Evolutionary conservation across 2,888 invertebrate species (phyloP).

Genomic region (Poecilus cupreus): DNA sequence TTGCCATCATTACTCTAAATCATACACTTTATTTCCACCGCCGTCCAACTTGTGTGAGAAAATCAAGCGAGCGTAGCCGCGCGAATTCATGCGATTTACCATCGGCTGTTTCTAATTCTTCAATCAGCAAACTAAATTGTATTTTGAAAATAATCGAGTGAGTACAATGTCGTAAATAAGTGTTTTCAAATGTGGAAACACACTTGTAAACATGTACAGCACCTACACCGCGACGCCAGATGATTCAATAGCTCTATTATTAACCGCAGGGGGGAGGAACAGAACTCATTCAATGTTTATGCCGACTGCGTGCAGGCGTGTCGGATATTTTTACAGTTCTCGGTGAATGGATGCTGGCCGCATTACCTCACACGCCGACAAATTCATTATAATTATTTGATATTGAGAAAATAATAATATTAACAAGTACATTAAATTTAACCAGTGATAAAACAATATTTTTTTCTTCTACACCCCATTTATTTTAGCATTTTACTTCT

Average conservation of each 20-base stretch:
- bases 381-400: too few species aligned
- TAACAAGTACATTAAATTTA: too few species aligned
- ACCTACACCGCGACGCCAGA: neutral
- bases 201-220: neutral
- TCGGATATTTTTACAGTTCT: slow-evolving; percentile 21
- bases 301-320: neutral
- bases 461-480: too few species aligned
- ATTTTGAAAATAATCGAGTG: too few species aligned
- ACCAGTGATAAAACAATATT: too few species aligned
- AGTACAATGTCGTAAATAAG: neutral
- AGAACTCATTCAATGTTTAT: slow-evolving; percentile 28
- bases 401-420: too few species aligned
- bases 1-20: slow-evolving; percentile 30
- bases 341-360: neutral
- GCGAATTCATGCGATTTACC: neutral
- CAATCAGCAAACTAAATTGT: too few species aligned
- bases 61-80: neutral
- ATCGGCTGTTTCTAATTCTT: neutral
- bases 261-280: neutral
- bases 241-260: slow-evolving; percentile 32
- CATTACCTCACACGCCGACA: neutral
- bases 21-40: slow-evolving; percentile 13
- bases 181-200: neutral
- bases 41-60: slow-evolving; percentile 12
- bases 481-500: too few species aligned